A percentile compares a stretch with the other conserved stretches of the same genome.
These are phyloP conservation scores for Cylindroiulus punctatus DNA, from an alignment of 2,888 invertebrate genomes.

Conservation along the genomic window DNA sequence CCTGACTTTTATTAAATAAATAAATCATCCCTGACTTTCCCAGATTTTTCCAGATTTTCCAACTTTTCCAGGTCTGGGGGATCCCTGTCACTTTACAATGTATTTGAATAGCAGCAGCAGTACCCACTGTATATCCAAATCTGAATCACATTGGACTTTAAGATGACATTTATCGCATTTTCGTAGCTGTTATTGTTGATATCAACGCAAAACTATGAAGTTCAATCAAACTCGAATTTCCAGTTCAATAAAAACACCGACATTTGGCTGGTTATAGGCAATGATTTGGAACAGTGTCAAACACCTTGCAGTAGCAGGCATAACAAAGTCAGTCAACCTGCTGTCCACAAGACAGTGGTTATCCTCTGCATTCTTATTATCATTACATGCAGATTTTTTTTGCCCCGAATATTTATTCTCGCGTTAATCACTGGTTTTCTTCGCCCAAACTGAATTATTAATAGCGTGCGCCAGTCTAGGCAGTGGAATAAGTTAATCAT, in stretches of 20 bases:
- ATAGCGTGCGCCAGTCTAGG: background rate
- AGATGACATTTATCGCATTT: too few relatives aligned
- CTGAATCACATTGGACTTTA: too few relatives aligned
- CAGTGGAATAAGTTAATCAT: background rate
- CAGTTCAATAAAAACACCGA: background rate
- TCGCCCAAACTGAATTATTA: background rate
- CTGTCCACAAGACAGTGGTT: background rate
- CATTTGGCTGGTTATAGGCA: background rate
- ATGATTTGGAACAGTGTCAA: slow-evolving; percentile 29
- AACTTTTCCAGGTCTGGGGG: too few relatives aligned
- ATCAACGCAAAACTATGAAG: background rate
- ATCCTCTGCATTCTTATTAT: background rate
- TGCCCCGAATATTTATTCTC: background rate
- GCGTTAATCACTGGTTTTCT: background rate
- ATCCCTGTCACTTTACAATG: too few relatives aligned
- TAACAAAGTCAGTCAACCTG: slow-evolving; percentile 17
- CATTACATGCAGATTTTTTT: background rate
- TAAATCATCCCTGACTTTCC: too few relatives aligned
- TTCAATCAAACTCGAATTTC: slow-evolving; percentile 23
- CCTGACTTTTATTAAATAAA: too few relatives aligned
- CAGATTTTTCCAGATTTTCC: too few relatives aligned
- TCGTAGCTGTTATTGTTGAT: too few relatives aligned
- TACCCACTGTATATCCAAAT: too few relatives aligned
- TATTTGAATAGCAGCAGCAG: too few relatives aligned
- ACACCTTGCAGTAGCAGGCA: background rate